Conservation (phyloP, 2,888 invertebrate species). For the Tridacna gigas region DNA sequence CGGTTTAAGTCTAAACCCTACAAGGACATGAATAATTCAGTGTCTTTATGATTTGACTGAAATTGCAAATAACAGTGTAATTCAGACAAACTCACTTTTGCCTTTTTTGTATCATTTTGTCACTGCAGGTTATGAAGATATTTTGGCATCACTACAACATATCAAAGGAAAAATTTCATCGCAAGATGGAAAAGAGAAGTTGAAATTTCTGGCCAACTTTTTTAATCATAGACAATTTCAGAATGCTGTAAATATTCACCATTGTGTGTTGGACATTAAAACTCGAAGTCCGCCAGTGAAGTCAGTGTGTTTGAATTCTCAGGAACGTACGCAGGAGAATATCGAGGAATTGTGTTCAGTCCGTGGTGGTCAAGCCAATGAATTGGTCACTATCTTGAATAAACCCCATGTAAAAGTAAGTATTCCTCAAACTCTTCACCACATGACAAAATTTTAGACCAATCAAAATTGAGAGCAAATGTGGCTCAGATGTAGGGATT, state of each 20-base stretch:
- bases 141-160: slow-evolving; percentile 70
- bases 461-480: no score
- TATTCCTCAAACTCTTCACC: background rate
- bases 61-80: no score
- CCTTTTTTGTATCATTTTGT: background rate
- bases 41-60: no score
- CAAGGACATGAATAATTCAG: no score
- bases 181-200: slow-evolving; percentile 75
- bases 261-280: slow-evolving; percentile 77
- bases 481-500: no score
- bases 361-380: slow-evolving; percentile 65
- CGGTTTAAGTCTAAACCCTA: no score
- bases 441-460: no score
- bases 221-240: slow-evolving; percentile 80
- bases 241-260: slow-evolving; percentile 76
- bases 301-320: slow-evolving; percentile 68
- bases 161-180: slow-evolving; percentile 69
- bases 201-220: slow-evolving; percentile 74
- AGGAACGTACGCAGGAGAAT: slow-evolving; percentile 67
- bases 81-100: no score
- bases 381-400: slow-evolving; percentile 71
- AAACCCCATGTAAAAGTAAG: slow-evolving; percentile 76
- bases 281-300: slow-evolving; percentile 71
- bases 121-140: slow-evolving; percentile 69
- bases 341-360: slow-evolving; percentile 62